A percentile compares a stretch with the other conserved stretches of the same genome.
These are phyloP conservation scores for Orussus abietinus DNA, from an alignment of 1,140 invertebrate species.

Conservation along the genomic window DNA sequence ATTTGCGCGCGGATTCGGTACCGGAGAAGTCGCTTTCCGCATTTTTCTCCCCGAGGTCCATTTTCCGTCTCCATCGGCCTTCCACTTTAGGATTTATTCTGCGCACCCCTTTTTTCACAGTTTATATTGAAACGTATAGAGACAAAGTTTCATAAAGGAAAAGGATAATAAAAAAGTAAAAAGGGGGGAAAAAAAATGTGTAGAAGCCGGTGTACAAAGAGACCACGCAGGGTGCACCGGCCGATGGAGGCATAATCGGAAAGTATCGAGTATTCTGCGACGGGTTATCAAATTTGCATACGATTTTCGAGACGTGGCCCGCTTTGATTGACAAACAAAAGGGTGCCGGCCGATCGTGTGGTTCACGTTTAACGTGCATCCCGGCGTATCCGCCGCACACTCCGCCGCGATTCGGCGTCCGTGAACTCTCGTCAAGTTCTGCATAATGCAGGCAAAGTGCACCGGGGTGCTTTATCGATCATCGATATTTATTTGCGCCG, in stretches of 20 bases:
- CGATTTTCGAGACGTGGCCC: constrained; percentile 17
- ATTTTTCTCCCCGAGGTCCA: background rate
- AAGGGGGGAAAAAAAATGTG: background rate
- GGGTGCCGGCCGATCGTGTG: too few species aligned
- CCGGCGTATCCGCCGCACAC: background rate
- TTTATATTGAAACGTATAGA: too few species aligned
- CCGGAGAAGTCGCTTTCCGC: background rate
- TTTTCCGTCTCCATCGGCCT: background rate
- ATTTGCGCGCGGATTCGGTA: constrained; percentile 1
- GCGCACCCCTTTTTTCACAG: background rate
- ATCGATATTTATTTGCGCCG: background rate
- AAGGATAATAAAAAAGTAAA: constrained; percentile 9
- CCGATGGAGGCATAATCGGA: background rate
- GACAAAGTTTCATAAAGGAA: background rate
- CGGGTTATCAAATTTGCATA: constrained; percentile 29
- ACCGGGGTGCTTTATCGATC: background rate
- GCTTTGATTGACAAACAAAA: constrained; percentile 27
- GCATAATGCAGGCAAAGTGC: too few species aligned
- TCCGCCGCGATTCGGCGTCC: background rate
- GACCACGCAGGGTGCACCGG: background rate
- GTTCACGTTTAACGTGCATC: background rate
- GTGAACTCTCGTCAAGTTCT: background rate
- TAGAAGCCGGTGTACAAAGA: background rate
- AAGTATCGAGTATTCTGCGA: background rate
- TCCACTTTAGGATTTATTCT: background rate